A percentile compares a stretch with the other conserved stretches of the same genome.
These are phyloP conservation scores for Barypeithes pellucidus DNA, from an alignment of 2,888 invertebrate genomes.

Conservation along the genomic window DNA sequence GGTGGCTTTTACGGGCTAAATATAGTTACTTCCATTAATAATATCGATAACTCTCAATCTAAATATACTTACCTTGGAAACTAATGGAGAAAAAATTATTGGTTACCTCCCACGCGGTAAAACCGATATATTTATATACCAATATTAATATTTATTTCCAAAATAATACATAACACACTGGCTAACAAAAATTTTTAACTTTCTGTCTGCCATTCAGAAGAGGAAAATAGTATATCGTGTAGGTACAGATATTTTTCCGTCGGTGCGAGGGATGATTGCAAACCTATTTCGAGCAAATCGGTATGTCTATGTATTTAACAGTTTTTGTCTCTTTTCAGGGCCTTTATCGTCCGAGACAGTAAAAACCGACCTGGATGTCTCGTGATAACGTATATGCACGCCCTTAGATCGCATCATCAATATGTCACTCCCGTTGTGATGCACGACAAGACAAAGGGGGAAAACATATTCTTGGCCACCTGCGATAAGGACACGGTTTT, in stretches of 20 bases:
- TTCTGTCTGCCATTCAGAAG: too few relatives aligned
- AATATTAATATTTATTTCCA: neutral
- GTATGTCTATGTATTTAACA: too few relatives aligned
- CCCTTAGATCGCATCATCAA: slow-evolving; percentile 12
- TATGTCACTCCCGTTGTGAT: slow-evolving; percentile 25
- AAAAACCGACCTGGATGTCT: slow-evolving; percentile 21
- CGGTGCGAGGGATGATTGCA: too few relatives aligned
- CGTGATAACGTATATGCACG: slow-evolving; percentile 32
- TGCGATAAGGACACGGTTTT: slow-evolving; percentile 32
- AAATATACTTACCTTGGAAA: neutral
- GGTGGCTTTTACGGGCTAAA: neutral
- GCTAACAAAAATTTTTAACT: neutral
- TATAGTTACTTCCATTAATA: neutral
- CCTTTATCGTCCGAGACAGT: slow-evolving; percentile 37
- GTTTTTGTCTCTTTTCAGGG: slow-evolving; percentile 25
- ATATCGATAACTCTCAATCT: neutral
- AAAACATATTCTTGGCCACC: slow-evolving; percentile 25
- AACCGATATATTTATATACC: neutral
- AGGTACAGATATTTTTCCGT: too few relatives aligned
- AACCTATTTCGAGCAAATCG: too few relatives aligned
- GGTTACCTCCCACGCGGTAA: neutral
- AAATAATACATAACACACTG: neutral
- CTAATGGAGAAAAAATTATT: neutral
- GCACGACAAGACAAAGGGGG: neutral
- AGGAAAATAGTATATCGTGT: too few relatives aligned